A percentile compares a stretch with the other conserved stretches of the same genome.
phyloP scores from a whole-genome alignment of 2,888 invertebrate species.

The Parapristionchus giblindavisi region DNA sequence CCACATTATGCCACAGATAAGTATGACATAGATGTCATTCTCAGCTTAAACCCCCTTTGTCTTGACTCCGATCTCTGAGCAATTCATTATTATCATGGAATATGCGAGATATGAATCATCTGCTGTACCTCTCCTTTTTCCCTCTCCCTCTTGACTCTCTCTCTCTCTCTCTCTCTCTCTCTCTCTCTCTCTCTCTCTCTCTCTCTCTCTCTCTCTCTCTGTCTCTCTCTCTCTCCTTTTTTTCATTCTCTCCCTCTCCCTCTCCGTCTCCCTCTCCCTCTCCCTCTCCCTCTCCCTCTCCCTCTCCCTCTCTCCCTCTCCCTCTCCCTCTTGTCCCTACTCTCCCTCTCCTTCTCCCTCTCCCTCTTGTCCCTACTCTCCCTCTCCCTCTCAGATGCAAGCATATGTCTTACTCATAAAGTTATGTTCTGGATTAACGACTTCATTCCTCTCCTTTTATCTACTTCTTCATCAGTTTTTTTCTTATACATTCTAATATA shows the following conservation, averaged over 20 bases:
- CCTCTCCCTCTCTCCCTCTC: background rate
- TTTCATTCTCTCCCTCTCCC: background rate
- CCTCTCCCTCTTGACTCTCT: background rate
- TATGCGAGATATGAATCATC: background rate
- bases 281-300: background rate
- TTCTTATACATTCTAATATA: background rate
- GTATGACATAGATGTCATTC: too few species aligned
- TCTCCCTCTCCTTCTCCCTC: background rate
- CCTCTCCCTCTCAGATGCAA: too few species aligned
- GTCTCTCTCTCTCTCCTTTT: background rate
- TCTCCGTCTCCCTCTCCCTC: background rate
- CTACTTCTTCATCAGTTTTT: background rate
- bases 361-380: constrained; percentile 1
- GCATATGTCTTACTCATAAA: too few species aligned
- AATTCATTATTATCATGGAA: too few species aligned
- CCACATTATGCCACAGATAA: too few species aligned
- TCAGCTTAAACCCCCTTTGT: too few species aligned
- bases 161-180: background rate
- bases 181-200: background rate
- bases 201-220: background rate
- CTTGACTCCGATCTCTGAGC: too few species aligned
- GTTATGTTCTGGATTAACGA: background rate
- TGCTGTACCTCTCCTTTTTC: background rate
- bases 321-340: constrained; percentile 7
- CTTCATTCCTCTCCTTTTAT: background rate